These are phyloP conservation scores for Rhodophaea formosa DNA, from an alignment of 2,888 invertebrate species.

Conservation along the genomic window DNA sequence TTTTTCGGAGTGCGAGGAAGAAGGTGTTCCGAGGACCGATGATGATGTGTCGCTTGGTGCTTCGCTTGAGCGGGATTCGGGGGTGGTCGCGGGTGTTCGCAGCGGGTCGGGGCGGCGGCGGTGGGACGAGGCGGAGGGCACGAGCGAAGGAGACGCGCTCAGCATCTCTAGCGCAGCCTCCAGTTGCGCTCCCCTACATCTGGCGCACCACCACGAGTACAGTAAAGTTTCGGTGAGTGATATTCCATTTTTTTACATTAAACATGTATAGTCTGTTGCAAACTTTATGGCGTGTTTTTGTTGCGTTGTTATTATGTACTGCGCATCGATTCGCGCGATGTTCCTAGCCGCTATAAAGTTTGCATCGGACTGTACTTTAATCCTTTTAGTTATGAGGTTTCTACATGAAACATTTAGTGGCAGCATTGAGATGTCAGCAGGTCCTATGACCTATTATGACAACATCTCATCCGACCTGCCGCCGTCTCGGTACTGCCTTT, in stretches of 20 bases:
- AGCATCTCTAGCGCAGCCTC: constrained; percentile 75
- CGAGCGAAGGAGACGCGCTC: constrained; percentile 72
- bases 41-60: constrained; percentile 66
- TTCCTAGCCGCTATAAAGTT: too few species aligned
- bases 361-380: too few species aligned
- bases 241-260: neutral
- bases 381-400: too few species aligned
- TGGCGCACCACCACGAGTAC: constrained; percentile 69
- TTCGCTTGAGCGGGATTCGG: constrained; percentile 77
- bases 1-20: constrained; percentile 65
- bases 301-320: too few species aligned
- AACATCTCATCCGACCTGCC: too few species aligned
- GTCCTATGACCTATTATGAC: too few species aligned
- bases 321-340: too few species aligned
- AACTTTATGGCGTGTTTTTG: too few species aligned
- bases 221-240: constrained; percentile 75
- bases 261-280: too few species aligned
- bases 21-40: constrained; percentile 67
- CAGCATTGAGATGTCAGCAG: too few species aligned
- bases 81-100: constrained; percentile 72
- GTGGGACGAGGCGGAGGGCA: constrained; percentile 72
- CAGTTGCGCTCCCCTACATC: constrained; percentile 69
- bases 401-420: too few species aligned
- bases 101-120: constrained; percentile 77
- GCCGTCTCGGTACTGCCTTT: too few species aligned